Base-by-base conservation (phyloP, 2,113 vertebrate species). In the Meles meles region DNA sequence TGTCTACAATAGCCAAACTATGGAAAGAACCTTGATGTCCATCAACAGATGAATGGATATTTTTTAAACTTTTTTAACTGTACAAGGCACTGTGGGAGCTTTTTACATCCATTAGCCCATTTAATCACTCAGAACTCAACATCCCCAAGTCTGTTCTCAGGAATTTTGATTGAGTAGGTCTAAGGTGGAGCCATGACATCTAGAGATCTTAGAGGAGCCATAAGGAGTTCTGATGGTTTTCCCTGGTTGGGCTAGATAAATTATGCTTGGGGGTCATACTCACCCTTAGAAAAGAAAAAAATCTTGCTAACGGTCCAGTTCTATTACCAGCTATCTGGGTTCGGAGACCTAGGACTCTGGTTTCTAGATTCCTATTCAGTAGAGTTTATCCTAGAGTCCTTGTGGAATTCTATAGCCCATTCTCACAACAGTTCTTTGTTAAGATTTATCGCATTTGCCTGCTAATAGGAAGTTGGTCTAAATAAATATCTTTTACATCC, bases 91-190 rank as follows among this genome's bases (percentile, higher is more conserved):
- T 72, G 12, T 83, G 21, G 72, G 5, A 76, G 23, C 61, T 44
- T 94, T 97, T 94, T 90, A 74, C 20, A 47, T 97, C 23, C 15
- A 10, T 69, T 92, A 88, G 57, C 59, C 89, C 12, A 23, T 87
- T 84, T 93, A 72, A 42, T 90, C 71, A 67, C 29, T 71, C 17
- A 52, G 44, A 95, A 84, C 49, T 67, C 39, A 96, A 5, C 25
- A 84, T 72, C 42, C 17, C 49, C 14, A 63, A 39, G 23, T 47
- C 6, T 84, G 3, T 67, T 44, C n/a, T 65, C 37, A 23, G 25
- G 65, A 79, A 81, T 84, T 90, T 88, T 95, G 9, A 87, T 83
- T 93, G 17, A 90, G n/a, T 63, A 90, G 21, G 6, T 95, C 55
- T 92, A 59, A 85, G 2, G 4, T 52, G 27, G 31, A 88, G 42